Conservation (phyloP, 2,113 vertebrate species). For the Rhagologus leucostigma region DNA sequence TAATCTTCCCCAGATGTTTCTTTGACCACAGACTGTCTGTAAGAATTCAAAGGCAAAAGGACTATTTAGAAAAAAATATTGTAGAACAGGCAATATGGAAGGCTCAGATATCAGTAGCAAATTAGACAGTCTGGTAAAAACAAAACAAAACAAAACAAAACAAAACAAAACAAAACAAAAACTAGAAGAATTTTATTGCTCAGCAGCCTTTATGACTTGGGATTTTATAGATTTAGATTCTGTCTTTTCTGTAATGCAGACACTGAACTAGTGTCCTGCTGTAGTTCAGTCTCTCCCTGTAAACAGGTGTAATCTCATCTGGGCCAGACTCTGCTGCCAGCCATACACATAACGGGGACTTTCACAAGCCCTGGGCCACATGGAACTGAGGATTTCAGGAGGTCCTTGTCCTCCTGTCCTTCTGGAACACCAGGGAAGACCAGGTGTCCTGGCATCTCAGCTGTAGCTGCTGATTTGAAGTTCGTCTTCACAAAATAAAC, state of each 20-base stretch:
- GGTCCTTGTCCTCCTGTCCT: not conserved
- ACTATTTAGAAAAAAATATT: not conserved
- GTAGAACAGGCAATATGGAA: not conserved
- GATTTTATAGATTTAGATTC: not conserved
- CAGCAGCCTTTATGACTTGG: not conserved
- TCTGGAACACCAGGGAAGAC: not conserved
- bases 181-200: not conserved
- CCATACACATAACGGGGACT: accelerated
- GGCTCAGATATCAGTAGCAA: not conserved
- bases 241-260: not conserved
- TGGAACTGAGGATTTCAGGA: not conserved
- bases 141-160: too few relatives aligned
- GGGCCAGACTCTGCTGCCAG: not conserved
- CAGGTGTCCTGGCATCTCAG: not conserved
- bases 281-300: not conserved
- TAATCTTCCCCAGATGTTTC: not conserved
- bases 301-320: not conserved
- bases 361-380: not conserved
- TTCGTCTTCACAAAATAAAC: not conserved
- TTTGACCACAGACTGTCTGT: not conserved
- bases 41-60: not conserved
- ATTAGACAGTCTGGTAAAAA: not conserved
- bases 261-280: not conserved
- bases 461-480: not conserved
- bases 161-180: too few relatives aligned